Percentiles rank a stretch among this genome's conserved stretches.
Evolutionary conservation across 2,888 invertebrate species (phyloP).

Genomic region (Dynastes maya): DNA sequence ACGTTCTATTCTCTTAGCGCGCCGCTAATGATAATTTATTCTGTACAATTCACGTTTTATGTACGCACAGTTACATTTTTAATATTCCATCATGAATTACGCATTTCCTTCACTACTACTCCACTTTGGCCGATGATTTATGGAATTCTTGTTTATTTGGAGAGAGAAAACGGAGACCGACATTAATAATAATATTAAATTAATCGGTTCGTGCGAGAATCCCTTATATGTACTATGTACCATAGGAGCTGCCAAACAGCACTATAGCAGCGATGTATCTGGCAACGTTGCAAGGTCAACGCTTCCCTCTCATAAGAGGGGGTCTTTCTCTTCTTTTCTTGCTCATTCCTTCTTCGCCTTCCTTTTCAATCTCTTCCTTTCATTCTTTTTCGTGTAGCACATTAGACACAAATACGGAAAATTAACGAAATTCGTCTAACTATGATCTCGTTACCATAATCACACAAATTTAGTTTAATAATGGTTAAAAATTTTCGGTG

Average conservation of each 20-base stretch:
- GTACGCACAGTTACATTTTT: constrained; percentile 62
- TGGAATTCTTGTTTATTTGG: constrained; percentile 41
- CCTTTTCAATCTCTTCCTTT: constrained; percentile 1
- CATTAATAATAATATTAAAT: constrained; percentile 46
- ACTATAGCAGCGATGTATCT: background rate
- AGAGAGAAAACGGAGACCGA: constrained; percentile 19
- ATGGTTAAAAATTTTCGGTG: constrained; percentile 22
- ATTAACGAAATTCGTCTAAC: constrained; percentile 21
- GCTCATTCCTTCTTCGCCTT: constrained; percentile 3
- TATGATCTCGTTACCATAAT: constrained; percentile 13
- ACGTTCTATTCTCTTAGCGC: constrained; percentile 68
- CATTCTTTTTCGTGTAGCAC: background rate
- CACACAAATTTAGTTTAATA: constrained; percentile 29
- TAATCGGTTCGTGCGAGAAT: constrained; percentile 33
- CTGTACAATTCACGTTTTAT: constrained; percentile 63
- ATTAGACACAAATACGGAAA: background rate
- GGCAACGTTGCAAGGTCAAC: constrained; percentile 43
- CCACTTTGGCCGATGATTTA: constrained; percentile 42
- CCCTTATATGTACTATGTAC: constrained; percentile 7
- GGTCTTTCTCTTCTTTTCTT: constrained; percentile 1
- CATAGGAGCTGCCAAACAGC: background rate
- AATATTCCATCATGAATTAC: constrained; percentile 53
- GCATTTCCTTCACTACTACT: constrained; percentile 31
- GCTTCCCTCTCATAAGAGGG: constrained; percentile 13
- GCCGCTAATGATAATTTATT: constrained; percentile 67